phyloP scores from a whole-genome alignment of 2,797 vertebrate genomes.

The Anableps anableps region DNA sequence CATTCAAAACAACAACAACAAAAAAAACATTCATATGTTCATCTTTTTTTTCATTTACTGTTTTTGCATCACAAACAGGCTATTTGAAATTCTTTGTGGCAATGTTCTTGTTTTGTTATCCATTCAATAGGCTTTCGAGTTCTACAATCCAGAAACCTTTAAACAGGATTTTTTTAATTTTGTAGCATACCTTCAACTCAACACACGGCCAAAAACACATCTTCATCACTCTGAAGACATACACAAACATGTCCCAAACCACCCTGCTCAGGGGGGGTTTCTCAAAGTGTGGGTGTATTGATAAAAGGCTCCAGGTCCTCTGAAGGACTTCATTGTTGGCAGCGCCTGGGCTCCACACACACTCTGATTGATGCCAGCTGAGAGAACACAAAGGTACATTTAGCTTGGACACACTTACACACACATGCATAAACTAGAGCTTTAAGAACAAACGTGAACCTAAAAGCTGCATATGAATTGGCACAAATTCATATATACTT shows the following conservation, averaged over 20 bases:
- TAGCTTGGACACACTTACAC: conserved; percentile 74
- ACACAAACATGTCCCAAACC: conserved; percentile 35
- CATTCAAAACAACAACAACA: background rate
- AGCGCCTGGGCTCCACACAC: conserved; percentile 67
- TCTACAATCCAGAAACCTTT: background rate
- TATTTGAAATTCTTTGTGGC: background rate
- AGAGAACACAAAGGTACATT: conserved; percentile 85
- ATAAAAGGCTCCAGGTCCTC: conserved; percentile 71
- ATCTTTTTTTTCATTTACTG: background rate
- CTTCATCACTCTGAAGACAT: conserved; percentile 18
- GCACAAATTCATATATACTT: conserved; percentile 6
- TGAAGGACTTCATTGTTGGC: conserved; percentile 82
- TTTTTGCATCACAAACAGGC: background rate
- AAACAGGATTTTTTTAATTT: conserved; percentile 8
- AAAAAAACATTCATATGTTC: background rate
- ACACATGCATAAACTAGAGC: conserved; percentile 28
- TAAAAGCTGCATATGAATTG: background rate
- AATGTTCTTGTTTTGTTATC: background rate
- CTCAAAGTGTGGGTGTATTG: conserved; percentile 57
- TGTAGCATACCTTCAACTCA: conserved; percentile 3
- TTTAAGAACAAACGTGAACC: conserved; percentile 38
- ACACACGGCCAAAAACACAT: conserved; percentile 18
- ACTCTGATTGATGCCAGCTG: conserved; percentile 87
- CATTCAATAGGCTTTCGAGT: background rate
- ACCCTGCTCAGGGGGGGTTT: conserved; percentile 39